Evolutionary conservation across 2,113 vertebrate species (phyloP), one percentile per base, ranked within the genome.

Genomic region (Chaetops frenatus): DNA sequence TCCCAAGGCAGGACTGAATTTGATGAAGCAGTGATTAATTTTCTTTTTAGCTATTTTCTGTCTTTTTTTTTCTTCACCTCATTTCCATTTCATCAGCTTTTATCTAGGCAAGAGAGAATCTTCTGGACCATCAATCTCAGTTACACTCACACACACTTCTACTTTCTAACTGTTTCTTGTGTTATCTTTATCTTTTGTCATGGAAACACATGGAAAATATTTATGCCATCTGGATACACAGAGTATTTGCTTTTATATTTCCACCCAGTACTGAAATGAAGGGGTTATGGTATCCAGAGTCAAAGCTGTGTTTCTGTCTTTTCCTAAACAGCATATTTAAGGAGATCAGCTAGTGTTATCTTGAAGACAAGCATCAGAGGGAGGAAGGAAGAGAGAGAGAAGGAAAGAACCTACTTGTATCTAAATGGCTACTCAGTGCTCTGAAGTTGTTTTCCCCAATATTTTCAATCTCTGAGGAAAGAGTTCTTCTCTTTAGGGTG

Each of bases 151-250:
- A 91, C 40, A 81, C 5, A 2, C n/a, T 94, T 96, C 67, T 51
- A 57, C 90, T 95, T 95, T 85, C 72, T 90, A 71, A 92, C 80
- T 76, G 50, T 69, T 95, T 89, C 70, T 92, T 71, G 70, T 84
- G 90, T 96, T 96, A 92, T 94, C 92, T 94, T 95, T 94, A 90
- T 90, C 86, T 85, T 95, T 95, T 96, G 93, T 96, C 95, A 94
- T 94, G 93, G 88, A 94, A 96, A 96, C 90, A 88, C 81, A 35
- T 60, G 74, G 67, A 62, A 90, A 95, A 88, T 95, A 93, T 95
- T 95, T 89, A 85, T 92, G 79, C 90, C 88, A 86, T 94, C 90
- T 96, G 95, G 81, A 89, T 86, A 47, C 36, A 76, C 13, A 44
- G 58, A 82, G 35, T 86, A 38, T 90, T 73, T 58, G 64, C 51